Evolutionary conservation across 2,113 vertebrate genomes (phyloP).

Genomic region (Boleophthalmus pectinirostris): DNA sequence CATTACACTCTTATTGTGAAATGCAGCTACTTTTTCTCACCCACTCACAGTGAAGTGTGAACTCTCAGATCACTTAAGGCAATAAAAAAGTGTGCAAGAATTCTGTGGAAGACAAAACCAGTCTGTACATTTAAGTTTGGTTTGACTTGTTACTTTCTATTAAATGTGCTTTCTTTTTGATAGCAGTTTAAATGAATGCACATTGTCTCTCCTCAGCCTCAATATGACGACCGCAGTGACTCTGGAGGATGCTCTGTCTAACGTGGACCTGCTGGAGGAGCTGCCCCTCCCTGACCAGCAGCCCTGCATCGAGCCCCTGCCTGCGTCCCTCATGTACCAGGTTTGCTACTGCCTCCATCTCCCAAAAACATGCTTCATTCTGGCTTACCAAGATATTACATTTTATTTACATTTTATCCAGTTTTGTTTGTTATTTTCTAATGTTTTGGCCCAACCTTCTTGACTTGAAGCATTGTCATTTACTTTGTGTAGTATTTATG

Average conservation of each 20-base stretch:
- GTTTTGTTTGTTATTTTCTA: neutral
- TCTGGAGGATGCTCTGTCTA: constrained; percentile 95
- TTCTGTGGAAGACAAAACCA: too few species aligned
- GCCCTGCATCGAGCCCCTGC: constrained; percentile 95
- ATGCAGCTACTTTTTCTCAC: too few species aligned
- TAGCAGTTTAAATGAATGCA: neutral
- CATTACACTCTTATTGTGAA: too few species aligned
- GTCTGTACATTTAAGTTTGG: too few species aligned
- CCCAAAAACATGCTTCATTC: neutral
- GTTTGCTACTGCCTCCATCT: constrained; percentile 59
- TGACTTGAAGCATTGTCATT: neutral
- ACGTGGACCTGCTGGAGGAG: constrained; percentile 97
- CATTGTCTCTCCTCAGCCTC: constrained; percentile 34
- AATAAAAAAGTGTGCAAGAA: too few species aligned
- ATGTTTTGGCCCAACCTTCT: neutral
- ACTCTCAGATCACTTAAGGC: too few species aligned
- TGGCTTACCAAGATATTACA: neutral
- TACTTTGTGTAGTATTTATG: neutral
- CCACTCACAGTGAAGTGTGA: too few species aligned
- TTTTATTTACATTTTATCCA: too few species aligned
- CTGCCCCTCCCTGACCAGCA: constrained; percentile 95
- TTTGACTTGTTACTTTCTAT: neutral
- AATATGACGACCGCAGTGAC: constrained; percentile 93
- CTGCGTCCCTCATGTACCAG: constrained; percentile 95
- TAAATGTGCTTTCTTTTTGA: neutral